phyloP scores from a whole-genome alignment of 2,797 vertebrate species.

The Craterocephalus amniculus region DNA sequence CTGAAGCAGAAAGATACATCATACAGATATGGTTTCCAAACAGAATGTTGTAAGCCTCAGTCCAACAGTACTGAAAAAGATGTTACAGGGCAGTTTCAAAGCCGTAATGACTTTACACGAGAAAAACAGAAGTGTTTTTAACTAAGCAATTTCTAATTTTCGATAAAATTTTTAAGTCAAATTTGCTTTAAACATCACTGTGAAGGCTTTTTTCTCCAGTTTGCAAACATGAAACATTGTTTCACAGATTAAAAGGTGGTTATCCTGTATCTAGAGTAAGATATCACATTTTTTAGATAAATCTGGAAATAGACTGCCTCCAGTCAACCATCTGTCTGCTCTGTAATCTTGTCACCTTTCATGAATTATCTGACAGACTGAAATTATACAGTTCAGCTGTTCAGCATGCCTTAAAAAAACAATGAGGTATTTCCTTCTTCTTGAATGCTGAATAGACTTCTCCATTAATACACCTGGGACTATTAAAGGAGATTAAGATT shows the following conservation, averaged over 20 bases:
- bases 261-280: not conserved
- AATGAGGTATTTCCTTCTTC: conserved; percentile 36
- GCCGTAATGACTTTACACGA: not conserved
- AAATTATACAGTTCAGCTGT: conserved; percentile 10
- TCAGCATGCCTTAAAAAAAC: conserved; percentile 15
- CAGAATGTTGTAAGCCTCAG: not conserved
- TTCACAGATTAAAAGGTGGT: not conserved
- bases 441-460: conserved; percentile 22
- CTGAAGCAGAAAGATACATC: not conserved
- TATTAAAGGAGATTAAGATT: conserved; percentile 30
- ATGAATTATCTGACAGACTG: conserved; percentile 1
- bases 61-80: not conserved
- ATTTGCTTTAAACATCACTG: not conserved
- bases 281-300: not conserved
- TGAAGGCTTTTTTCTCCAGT: not conserved
- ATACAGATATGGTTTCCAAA: not conserved
- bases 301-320: not conserved
- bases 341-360: not conserved
- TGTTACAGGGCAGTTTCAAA: not conserved
- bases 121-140: not conserved
- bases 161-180: not conserved
- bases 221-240: not conserved
- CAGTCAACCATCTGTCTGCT: not conserved
- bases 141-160: not conserved
- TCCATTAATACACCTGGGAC: conserved; percentile 10